Conservation (phyloP, 64 coral and sea anemone species). For the Orbicella faveolata region DNA sequence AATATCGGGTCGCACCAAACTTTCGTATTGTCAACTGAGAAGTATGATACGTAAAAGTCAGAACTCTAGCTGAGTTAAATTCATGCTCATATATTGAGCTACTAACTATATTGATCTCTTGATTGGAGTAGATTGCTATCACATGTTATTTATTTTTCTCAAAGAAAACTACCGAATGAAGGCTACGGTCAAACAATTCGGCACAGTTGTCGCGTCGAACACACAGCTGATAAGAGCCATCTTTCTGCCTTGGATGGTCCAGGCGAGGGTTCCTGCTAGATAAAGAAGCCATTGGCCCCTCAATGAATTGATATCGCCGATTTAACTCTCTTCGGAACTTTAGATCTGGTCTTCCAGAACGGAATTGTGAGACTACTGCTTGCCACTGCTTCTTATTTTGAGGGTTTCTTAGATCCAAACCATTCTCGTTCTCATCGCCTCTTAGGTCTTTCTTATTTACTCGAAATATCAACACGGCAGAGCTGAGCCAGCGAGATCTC, state of each 20-base stretch:
- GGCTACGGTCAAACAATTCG: neutral
- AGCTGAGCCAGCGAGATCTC: neutral
- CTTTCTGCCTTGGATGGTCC: neutral
- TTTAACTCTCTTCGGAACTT: conserved; percentile 1
- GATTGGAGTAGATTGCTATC: no score
- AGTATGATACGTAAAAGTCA: no score
- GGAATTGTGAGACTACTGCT: conserved; percentile 14
- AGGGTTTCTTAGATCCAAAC: neutral
- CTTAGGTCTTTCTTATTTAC: neutral
- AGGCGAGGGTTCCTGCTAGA: neutral
- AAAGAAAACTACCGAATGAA: conserved; percentile 35
- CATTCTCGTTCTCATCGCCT: neutral
- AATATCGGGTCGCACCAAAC: no score
- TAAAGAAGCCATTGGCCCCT: conserved; percentile 49
- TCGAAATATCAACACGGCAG: conserved; percentile 71
- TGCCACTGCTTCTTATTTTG: conserved; percentile 8
- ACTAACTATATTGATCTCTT: no score
- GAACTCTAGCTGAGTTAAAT: no score
- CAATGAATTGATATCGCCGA: conserved; percentile 41
- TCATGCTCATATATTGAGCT: no score
- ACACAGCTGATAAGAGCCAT: conserved; percentile 48
- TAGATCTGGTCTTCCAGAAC: neutral
- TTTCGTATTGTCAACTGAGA: no score
- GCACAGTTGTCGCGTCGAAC: conserved; percentile 9
- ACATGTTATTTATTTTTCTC: neutral